Base-by-base conservation (phyloP, 64 coral and sea anemone genomes). In the Platygyra sinensis region DNA sequence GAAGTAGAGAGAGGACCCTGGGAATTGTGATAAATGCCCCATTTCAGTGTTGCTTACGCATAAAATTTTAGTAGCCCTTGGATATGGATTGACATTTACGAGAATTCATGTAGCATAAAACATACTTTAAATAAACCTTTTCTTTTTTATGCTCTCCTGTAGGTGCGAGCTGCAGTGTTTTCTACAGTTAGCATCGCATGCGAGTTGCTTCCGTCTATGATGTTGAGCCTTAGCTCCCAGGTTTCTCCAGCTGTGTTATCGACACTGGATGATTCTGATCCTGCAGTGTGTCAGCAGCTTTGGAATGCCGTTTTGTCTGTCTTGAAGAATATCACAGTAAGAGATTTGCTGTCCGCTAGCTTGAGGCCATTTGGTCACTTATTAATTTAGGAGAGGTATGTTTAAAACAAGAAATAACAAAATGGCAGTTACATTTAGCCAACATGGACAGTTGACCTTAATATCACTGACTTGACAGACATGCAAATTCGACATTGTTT, bases 221-320 rank as follows among this genome's bases (percentile, higher is more conserved):
- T 94, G 60, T 31, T 57, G 20, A 75, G 84, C 11, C 67, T 93
- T 30, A 82, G 88, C 85, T 76, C 81, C 63, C 91, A 93, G 69
- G 90, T 94, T 12, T 90, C 94, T 75, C 94, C 97, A 49, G 88
- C 91, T 30, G 76, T 99, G 24, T 67, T 99, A 15, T 90, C 89
- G 0, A 82, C 93, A 62, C 63, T 99, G 27, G 94, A 99, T 94
- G 97, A 99, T 39, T 79, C 84, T 22, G 97, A 99, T 54, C 94
- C 97, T 62, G 91, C 88, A 65, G 97, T 99, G 1, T 93, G 82
- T 82, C 86, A 76, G n/a, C 74, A 95, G 16, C 78, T 96, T 10
- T 99, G 97, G 97, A 89, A 94, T 74, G 91, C 94, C 79, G 89
- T 94, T 54, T 74, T 99, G 46, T 93, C 90, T 80, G 87, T 99